Base-by-base conservation (phyloP, 1,140 invertebrate species). In the Drosophila equinoxialis region DNA sequence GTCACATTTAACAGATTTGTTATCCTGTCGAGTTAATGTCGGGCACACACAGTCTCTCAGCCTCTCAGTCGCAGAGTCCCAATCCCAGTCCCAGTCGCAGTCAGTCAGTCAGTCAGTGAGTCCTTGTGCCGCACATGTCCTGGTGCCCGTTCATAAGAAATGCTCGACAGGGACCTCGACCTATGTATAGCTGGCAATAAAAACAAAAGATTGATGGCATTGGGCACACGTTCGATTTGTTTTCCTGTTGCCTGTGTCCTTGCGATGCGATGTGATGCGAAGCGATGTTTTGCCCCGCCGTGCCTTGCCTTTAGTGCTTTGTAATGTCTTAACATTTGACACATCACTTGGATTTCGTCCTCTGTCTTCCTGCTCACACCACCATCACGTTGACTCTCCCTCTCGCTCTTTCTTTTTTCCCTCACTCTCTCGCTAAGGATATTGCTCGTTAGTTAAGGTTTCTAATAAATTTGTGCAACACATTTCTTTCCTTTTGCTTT, bases 1-100 rank as follows among this genome's bases (percentile, higher is more conserved):
- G 90, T 91, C 90, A 91, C 90, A 90, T 91, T 90, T 91, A 91
- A 91, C 90, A 91, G 90, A 91, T 91, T 91, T 91, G 90, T 91
- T 91, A 91, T 91, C 90, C 90, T 91, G 90, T 91, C 90, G 90
- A 91, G 90, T 91, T 91, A 91, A 90, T 90, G 83, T 86, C 83
- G 85, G 77, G 73, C 85, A 76, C 81, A 89, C 84, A 89, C 45
- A 51, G 17, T 23, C 45, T 20, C 17, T 23, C 10, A 51, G 6
- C 10, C 17, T 17, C 4, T 17, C 74, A 71, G 37, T 39, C 37
- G 13, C 37, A 39, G 6, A 30, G 20, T 37, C 39, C 26, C 35
- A 65, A 61, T 35, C 45, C n/a, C 64, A 41, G 59, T 77, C 73
- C 42, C 72, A 76, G 54, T 51, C 45, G 45, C 45, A 51, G 45